These are phyloP conservation scores for Choloepus hoffmanni DNA, from an alignment of 2,113 vertebrate genomes.

Conservation along the genomic window DNA sequence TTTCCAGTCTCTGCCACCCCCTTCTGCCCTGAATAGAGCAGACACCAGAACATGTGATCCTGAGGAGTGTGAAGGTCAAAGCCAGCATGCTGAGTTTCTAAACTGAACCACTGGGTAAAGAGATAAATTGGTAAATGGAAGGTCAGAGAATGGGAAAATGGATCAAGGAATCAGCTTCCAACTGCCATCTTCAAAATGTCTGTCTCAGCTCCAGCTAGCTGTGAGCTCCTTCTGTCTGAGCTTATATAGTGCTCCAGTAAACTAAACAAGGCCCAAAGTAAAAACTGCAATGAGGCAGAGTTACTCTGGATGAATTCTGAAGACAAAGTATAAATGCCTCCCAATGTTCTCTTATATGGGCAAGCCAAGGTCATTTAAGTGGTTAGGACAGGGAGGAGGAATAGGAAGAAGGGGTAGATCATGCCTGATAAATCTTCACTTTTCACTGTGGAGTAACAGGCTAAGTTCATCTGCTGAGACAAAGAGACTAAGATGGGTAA, in stretches of 20 bases:
- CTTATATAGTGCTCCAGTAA: too few relatives aligned
- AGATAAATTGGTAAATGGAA: not conserved
- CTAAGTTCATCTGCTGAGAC: not conserved
- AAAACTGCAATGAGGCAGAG: constrained; percentile 6
- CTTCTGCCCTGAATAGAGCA: not conserved
- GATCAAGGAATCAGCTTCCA: too few relatives aligned
- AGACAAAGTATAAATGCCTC: not conserved
- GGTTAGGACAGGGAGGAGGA: not conserved
- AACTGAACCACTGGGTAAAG: not conserved
- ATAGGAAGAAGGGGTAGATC: not conserved
- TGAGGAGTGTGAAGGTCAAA: constrained; percentile 11
- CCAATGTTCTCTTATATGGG: not conserved
- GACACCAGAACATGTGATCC: not conserved
- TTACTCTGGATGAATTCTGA: not conserved
- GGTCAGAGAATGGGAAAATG: too few relatives aligned
- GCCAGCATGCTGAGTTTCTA: not conserved
- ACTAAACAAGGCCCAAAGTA: not conserved
- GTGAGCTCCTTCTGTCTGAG: too few relatives aligned
- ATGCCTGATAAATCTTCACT: not conserved
- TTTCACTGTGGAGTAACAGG: not conserved
- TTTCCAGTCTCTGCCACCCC: not conserved
- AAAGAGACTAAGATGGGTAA: not conserved
- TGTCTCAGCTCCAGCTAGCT: too few relatives aligned
- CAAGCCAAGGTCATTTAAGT: not conserved
- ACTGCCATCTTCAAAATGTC: too few relatives aligned